Evolutionary conservation across 1,140 invertebrate species (phyloP).

Genomic region (Cydia fagiglandana): DNA sequence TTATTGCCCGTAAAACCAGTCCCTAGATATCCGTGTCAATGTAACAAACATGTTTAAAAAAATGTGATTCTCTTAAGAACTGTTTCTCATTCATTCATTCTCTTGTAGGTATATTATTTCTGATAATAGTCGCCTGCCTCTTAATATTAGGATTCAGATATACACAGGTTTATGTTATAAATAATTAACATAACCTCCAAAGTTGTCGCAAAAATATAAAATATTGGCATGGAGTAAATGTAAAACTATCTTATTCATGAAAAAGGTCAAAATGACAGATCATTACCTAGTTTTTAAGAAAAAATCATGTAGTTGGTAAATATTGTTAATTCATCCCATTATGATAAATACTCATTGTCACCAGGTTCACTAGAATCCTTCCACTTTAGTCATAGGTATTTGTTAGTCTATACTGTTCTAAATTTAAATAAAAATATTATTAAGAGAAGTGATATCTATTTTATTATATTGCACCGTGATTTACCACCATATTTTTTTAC

Average conservation of each 20-base stretch:
- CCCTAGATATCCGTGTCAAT: too few species aligned
- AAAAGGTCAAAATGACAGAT: not conserved
- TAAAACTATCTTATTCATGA: not conserved
- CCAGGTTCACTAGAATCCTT: not conserved
- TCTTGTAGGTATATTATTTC: too few species aligned
- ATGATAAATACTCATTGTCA: conserved; percentile 18
- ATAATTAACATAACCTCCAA: too few species aligned
- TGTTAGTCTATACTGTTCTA: conserved; percentile 21
- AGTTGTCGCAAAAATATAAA: too few species aligned
- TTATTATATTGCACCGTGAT: not conserved
- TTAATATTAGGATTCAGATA: too few species aligned
- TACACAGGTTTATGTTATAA: too few species aligned
- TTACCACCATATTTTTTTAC: not conserved
- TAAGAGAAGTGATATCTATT: not conserved
- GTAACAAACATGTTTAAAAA: not conserved
- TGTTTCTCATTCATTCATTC: too few species aligned
- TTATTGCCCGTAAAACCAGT: too few species aligned
- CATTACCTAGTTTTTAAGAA: not conserved
- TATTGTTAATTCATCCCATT: conserved; percentile 10
- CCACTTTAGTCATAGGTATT: conserved; percentile 28
- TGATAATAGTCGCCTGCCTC: too few species aligned
- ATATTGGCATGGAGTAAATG: too few species aligned
- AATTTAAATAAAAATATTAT: conserved; percentile 27
- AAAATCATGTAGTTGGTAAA: not conserved
- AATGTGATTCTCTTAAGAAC: not conserved